A percentile compares a stretch with the other conserved stretches of the same genome.
Evolutionary conservation across 1,140 invertebrate species (phyloP).

Genomic region (Melanaphis sacchari): DNA sequence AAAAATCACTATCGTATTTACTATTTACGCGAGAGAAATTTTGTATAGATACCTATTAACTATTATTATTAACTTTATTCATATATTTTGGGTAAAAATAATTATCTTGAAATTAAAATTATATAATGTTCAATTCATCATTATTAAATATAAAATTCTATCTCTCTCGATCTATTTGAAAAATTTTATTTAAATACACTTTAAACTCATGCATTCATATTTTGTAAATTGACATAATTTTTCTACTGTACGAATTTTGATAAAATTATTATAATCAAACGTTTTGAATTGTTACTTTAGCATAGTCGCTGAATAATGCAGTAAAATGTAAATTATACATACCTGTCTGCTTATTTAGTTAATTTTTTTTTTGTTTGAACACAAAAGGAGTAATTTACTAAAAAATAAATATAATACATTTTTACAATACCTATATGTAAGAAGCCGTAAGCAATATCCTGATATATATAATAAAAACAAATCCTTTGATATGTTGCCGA

Average conservation of each 20-base stretch:
- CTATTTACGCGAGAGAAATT: neutral
- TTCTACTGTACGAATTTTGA: neutral
- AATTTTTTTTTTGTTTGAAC: neutral
- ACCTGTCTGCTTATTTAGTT: neutral
- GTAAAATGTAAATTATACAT: neutral
- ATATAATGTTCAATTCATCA: no score
- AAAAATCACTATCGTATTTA: neutral
- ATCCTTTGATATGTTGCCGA: constrained; percentile 4
- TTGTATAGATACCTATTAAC: neutral
- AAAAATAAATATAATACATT: neutral
- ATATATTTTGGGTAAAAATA: neutral
- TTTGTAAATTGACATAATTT: neutral
- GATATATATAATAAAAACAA: neutral
- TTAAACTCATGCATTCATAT: no score
- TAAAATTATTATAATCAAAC: neutral
- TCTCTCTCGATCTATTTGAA: no score
- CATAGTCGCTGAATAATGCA: neutral
- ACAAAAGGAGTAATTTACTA: neutral
- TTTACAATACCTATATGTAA: neutral
- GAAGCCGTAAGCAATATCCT: neutral
- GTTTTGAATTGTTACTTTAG: neutral
- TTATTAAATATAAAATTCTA: neutral
- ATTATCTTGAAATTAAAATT: neutral
- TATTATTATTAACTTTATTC: no score
- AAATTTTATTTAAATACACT: no score